Evolutionary conservation across 1,140 invertebrate species (phyloP).

Genomic region (Panulirus ornatus): DNA sequence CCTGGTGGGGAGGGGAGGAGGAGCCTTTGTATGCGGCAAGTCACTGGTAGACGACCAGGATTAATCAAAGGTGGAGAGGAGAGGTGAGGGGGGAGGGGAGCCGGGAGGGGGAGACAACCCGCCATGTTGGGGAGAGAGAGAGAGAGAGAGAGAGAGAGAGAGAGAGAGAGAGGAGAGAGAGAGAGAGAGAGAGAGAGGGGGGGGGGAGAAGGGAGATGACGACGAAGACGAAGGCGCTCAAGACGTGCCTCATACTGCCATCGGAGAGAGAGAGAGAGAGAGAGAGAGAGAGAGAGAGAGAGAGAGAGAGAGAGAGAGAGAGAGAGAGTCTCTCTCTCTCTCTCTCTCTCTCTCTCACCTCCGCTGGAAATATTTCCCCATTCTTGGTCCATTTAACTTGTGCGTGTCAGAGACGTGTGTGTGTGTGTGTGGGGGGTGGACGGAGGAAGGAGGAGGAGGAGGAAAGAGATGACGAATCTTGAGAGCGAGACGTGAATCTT

Average conservation of each 20-base stretch:
- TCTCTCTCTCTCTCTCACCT: neutral
- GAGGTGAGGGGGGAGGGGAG: neutral
- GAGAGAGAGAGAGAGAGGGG: conserved; percentile 15
- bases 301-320: conserved; percentile 34
- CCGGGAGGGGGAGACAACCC: too few species aligned
- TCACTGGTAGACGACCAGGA: conserved; percentile 33
- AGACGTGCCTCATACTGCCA: too few species aligned
- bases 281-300: conserved; percentile 34
- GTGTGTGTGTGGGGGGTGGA: too few species aligned
- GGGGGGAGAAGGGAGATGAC: neutral
- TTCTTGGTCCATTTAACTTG: conserved; percentile 14
- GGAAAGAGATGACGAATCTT: too few species aligned
- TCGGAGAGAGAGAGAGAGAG: conserved; percentile 12
- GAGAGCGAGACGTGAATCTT: too few species aligned
- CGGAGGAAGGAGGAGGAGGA: too few species aligned
- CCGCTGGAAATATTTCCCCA: neutral
- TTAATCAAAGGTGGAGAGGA: conserved; percentile 27
- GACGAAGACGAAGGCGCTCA: too few species aligned
- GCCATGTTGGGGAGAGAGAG: conserved; percentile 17
- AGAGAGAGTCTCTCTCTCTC: neutral
- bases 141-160: conserved; percentile 17
- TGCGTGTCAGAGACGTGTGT: neutral
- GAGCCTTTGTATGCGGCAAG: conserved; percentile 45
- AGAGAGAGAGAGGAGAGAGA: conserved; percentile 36
- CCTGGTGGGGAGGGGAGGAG: neutral